phyloP scores from a whole-genome alignment of 2,797 vertebrate genomes.

The Fundulus diaphanus region DNA sequence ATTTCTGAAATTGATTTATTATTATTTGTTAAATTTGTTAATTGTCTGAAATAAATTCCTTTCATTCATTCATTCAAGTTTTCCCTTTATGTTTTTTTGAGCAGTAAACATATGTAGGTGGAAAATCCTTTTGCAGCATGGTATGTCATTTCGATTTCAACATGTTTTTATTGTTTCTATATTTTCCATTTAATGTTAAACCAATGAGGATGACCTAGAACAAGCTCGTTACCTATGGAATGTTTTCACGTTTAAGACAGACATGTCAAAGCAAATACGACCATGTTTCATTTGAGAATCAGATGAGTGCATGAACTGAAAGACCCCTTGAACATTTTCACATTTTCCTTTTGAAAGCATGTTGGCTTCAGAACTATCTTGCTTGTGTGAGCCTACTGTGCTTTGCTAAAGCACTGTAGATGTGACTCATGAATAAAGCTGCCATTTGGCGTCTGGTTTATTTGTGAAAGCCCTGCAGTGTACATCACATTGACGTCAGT shows the following conservation, averaged over 20 bases:
- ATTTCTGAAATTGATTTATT: too few relatives aligned
- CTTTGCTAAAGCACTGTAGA: neutral
- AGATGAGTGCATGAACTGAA: neutral
- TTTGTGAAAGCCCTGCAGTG: constrained; percentile 9
- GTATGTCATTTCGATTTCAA: too few relatives aligned
- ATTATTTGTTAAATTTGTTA: too few relatives aligned
- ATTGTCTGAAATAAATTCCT: too few relatives aligned
- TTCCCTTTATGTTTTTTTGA: too few relatives aligned
- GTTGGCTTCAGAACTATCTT: neutral
- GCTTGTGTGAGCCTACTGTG: neutral
- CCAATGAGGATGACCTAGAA: neutral
- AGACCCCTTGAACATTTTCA: neutral
- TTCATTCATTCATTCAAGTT: too few relatives aligned
- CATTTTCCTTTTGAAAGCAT: neutral
- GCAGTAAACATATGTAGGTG: too few relatives aligned
- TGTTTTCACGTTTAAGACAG: neutral
- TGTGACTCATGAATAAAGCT: constrained; percentile 1
- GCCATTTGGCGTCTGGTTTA: neutral
- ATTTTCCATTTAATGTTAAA: neutral
- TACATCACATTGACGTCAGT: neutral
- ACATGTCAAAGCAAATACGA: neutral
- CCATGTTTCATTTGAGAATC: neutral
- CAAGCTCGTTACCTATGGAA: neutral
- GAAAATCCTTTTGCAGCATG: too few relatives aligned
- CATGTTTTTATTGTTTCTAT: too few relatives aligned